Evolutionary conservation across 1,140 invertebrate genomes (phyloP), one percentile per base, ranked within the genome.

Genomic region (Drosophila nikananu): DNA sequence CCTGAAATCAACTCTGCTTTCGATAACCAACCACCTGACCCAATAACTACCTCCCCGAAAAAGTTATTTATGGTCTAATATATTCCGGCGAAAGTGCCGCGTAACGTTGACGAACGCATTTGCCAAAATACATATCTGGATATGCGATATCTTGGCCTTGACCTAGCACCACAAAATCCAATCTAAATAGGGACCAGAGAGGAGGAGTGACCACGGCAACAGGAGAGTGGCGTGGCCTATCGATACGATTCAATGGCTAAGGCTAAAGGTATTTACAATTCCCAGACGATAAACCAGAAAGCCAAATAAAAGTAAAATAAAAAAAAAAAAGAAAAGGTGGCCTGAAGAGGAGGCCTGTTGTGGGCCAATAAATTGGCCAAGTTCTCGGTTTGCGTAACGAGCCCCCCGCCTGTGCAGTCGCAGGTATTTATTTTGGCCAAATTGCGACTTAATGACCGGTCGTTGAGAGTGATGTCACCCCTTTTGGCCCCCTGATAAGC

Each of bases 401-500:
- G 59, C 63, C 70, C 51, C 78, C 65, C 42, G 30, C 64, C 46
- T 44, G 37, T 25, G 30, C 44, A 65, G 79, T 63, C 77, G 71
- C 66, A 57, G 81, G 86, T 84, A 89, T 89, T 90, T 90, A 84
- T 77, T 71, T 74, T 80, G 63, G 46, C 51, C 77, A 71, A 87
- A 87, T 89, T 80, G 68, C 68, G 77, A 55, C 84, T 89, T 84
- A 91, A 86, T 80, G 78, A 61, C 63, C 59, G 57, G 63, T 78
- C 63, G 60, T 73, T 71, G 79, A 83, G 82, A 80, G 83, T 90
- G 86, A 90, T 91, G 86, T 90, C 86, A 90, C 67, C 63, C 32
- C 39, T 30, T 25, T 1, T n/a, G n/a, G 13, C 17, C 19, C 48
- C 42, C 51, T 49, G 78, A 89, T 89, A 82, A 86, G 15, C 21